Evolutionary conservation across 2,113 vertebrate species (phyloP).

Genomic region (Ophiodon elongatus): DNA sequence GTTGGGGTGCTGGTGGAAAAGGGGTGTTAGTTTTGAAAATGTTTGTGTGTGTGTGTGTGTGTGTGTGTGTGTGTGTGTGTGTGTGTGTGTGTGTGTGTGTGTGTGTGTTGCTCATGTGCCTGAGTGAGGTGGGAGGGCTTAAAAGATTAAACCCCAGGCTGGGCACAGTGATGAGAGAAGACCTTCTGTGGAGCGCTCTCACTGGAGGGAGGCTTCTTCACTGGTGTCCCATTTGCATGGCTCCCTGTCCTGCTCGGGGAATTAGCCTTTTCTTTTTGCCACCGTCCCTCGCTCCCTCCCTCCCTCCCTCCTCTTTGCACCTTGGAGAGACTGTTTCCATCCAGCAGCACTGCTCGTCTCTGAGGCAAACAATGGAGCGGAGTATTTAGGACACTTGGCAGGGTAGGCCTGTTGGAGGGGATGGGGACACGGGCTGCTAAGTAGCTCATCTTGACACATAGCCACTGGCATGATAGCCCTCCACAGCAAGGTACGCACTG

Average conservation of each 20-base stretch:
- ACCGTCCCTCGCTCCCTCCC: slow-evolving; percentile 54
- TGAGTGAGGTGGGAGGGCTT: slow-evolving; percentile 48
- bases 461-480: slow-evolving; percentile 61
- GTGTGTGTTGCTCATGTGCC: slow-evolving; percentile 26
- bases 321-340: slow-evolving; percentile 66
- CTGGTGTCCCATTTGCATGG: slow-evolving; percentile 73
- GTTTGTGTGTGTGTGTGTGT: not conserved
- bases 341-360: slow-evolving; percentile 62
- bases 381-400: slow-evolving; percentile 83
- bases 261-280: slow-evolving; percentile 71
- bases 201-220: slow-evolving; percentile 71
- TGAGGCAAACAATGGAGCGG: slow-evolving; percentile 75
- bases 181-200: slow-evolving; percentile 66
- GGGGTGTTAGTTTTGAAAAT: not conserved
- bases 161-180: slow-evolving; percentile 48
- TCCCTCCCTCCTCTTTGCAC: slow-evolving; percentile 65
- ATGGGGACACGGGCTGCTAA: slow-evolving; percentile 64
- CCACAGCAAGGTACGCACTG: slow-evolving; percentile 67
- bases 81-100: not conserved
- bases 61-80: not conserved
- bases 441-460: slow-evolving; percentile 72
- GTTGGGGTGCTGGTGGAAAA: not conserved
- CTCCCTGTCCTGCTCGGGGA: slow-evolving; percentile 75
- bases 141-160: slow-evolving; percentile 78
- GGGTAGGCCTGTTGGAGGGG: slow-evolving; percentile 51